Evolutionary conservation across 2,888 invertebrate genomes (phyloP).

Genomic region (Steinernema carpocapsae): DNA sequence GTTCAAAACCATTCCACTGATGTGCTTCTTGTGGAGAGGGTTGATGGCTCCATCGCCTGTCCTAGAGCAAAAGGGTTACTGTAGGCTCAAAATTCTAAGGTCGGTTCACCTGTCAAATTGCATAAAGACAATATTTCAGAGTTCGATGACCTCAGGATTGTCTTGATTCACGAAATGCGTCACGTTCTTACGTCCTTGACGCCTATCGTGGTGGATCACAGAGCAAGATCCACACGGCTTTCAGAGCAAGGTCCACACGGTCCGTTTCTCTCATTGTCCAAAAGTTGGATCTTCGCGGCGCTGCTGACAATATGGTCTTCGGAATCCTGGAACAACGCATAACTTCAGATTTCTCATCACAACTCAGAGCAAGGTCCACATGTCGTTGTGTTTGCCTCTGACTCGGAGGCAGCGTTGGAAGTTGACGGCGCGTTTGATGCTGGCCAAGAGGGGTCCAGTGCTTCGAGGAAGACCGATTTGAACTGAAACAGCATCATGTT

Average conservation of each 20-base stretch:
- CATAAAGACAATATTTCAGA: constrained; percentile 99
- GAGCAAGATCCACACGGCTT: constrained; percentile 98
- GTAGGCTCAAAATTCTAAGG: too few relatives aligned
- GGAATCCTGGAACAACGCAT: constrained; percentile 73
- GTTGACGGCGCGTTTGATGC: constrained; percentile 82
- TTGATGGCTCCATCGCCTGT: constrained; percentile 76
- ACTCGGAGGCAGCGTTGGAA: constrained; percentile 99
- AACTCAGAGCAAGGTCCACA: constrained; percentile 80
- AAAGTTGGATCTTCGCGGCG: constrained; percentile 95
- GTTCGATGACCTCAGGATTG: constrained; percentile 95
- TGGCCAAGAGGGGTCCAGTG: constrained; percentile 89
- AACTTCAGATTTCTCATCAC: too few relatives aligned
- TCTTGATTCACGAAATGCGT: constrained; percentile 92
- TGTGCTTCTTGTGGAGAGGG: constrained; percentile 87
- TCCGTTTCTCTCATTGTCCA: constrained; percentile 99
- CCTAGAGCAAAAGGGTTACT: not conserved
- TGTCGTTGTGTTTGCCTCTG: constrained; percentile 93
- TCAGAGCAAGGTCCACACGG: too few relatives aligned
- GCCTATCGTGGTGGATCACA: constrained; percentile 92
- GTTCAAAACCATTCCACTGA: constrained; percentile 89
- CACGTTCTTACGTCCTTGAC: constrained; percentile 76
- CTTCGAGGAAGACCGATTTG: constrained; percentile 94
- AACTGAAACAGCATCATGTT: too few relatives aligned
- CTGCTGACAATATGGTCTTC: constrained; percentile 77
- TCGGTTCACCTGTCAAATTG: constrained; percentile 81